A percentile compares a stretch with the other conserved stretches of the same genome.
These are phyloP conservation scores for Lota lota DNA, from an alignment of 2,113 vertebrate species.

Conservation along the genomic window DNA sequence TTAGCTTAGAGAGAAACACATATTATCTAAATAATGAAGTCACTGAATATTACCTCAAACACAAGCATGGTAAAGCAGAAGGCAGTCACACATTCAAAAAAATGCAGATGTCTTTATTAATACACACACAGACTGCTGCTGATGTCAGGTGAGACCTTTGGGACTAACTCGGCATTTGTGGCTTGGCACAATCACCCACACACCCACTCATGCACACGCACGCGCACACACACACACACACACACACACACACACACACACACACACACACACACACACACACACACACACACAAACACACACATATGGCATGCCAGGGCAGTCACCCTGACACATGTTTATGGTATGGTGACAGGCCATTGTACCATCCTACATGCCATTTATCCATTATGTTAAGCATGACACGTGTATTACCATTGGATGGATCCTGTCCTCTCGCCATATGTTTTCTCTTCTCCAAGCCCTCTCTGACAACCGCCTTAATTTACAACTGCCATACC, in stretches of 20 bases:
- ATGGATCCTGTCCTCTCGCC: conserved; percentile 74
- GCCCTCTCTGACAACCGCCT: conserved; percentile 41
- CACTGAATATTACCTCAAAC: too few species aligned
- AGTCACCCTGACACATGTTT: conserved; percentile 55
- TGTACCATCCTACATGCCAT: conserved; percentile 67
- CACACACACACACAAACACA: conserved; percentile 39
- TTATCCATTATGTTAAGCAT: conserved; percentile 78
- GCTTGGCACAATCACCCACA: too few species aligned
- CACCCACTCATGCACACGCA: too few species aligned
- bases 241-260: too few species aligned
- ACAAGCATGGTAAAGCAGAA: too few species aligned
- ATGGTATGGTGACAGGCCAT: conserved; percentile 59
- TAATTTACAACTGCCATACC: conserved; percentile 34
- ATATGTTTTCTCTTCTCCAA: conserved; percentile 69
- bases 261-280: conserved; percentile 15
- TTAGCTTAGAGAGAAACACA: too few species aligned
- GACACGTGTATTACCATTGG: conserved; percentile 75
- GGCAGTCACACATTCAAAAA: too few species aligned
- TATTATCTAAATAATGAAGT: too few species aligned
- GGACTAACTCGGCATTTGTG: conserved; percentile 12
- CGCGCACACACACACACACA: too few species aligned
- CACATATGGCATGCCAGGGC: conserved; percentile 40
- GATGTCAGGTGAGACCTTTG: conserved; percentile 45
- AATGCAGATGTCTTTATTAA: too few species aligned
- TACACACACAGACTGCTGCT: conserved; percentile 32